Percentiles rank a stretch among this genome's conserved stretches.
These are phyloP conservation scores for Gasterosteus nipponicus DNA, from an alignment of 2,113 vertebrate species.

Conservation along the genomic window DNA sequence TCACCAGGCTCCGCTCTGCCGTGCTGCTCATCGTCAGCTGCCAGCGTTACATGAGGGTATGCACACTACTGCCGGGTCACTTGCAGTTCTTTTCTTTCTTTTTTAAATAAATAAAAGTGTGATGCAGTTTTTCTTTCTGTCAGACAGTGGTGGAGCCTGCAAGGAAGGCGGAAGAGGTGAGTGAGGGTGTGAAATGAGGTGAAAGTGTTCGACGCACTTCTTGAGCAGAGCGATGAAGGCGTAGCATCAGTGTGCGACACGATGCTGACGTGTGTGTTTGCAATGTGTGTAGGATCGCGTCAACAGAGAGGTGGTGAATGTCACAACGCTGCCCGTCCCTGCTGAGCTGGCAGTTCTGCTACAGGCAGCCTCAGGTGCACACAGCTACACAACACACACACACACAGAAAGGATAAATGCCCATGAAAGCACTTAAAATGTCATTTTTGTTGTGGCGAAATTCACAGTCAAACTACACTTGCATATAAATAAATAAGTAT, in stretches of 20 bases:
- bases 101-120: conserved; percentile 44
- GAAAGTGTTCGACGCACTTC: conserved; percentile 5
- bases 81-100: background rate
- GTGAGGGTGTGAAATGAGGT: conserved; percentile 65
- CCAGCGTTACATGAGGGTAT: conserved; percentile 91
- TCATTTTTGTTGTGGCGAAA: too few relatives aligned
- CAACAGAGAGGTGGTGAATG: conserved; percentile 90
- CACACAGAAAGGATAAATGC: background rate
- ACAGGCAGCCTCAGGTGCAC: conserved; percentile 82
- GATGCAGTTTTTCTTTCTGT: conserved; percentile 67
- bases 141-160: conserved; percentile 82
- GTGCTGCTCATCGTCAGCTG: conserved; percentile 87
- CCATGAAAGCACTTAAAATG: too few relatives aligned
- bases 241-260: background rate
- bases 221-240: conserved; percentile 1
- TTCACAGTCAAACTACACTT: too few relatives aligned
- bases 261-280: conserved; percentile 14
- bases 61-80: conserved; percentile 26
- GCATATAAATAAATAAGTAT: conserved; percentile 14
- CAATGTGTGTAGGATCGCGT: conserved; percentile 85
- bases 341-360: conserved; percentile 89
- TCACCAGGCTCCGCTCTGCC: conserved; percentile 87
- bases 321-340: conserved; percentile 91
- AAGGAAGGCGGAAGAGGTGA: conserved; percentile 83
- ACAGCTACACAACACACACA: conserved; percentile 22